Evolutionary conservation across 2,113 vertebrate genomes (phyloP).

Genomic region (Psilopsiagon aymara): DNA sequence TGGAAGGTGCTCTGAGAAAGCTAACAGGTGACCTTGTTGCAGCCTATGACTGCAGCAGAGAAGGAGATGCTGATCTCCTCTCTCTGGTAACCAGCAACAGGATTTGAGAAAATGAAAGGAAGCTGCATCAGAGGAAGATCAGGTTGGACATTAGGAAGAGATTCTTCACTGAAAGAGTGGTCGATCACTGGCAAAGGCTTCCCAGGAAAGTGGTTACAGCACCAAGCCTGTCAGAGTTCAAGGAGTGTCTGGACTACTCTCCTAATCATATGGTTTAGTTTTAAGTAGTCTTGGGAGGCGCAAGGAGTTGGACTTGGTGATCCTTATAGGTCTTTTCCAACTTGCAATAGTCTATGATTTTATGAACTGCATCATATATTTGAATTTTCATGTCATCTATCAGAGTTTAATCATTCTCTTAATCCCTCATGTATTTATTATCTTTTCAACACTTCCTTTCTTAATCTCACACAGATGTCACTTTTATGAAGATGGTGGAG

Average conservation of each 20-base stretch:
- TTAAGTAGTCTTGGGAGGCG: neutral
- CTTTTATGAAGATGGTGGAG: neutral
- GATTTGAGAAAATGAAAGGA: neutral
- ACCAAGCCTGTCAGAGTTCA: neutral
- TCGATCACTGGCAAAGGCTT: rapidly evolving
- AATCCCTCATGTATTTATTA: neutral
- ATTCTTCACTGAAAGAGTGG: neutral
- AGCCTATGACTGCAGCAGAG: neutral
- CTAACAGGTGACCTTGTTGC: neutral
- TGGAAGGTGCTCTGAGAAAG: neutral
- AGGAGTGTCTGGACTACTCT: neutral
- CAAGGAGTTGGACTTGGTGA: neutral
- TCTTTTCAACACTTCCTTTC: neutral
- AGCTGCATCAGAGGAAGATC: neutral
- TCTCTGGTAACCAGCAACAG: neutral
- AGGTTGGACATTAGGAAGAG: neutral
- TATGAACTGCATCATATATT: neutral
- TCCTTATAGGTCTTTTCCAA: neutral
- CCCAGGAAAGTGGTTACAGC: neutral
- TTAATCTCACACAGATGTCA: neutral
- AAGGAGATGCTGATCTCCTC: neutral
- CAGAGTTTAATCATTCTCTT: neutral
- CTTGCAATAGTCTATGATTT: neutral
- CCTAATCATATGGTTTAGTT: rapidly evolving
- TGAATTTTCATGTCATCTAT: neutral